A percentile compares a stretch with the other conserved stretches of the same genome.
phyloP scores from a whole-genome alignment of 2,888 invertebrate species.

The Cataglyphis albicans region DNA sequence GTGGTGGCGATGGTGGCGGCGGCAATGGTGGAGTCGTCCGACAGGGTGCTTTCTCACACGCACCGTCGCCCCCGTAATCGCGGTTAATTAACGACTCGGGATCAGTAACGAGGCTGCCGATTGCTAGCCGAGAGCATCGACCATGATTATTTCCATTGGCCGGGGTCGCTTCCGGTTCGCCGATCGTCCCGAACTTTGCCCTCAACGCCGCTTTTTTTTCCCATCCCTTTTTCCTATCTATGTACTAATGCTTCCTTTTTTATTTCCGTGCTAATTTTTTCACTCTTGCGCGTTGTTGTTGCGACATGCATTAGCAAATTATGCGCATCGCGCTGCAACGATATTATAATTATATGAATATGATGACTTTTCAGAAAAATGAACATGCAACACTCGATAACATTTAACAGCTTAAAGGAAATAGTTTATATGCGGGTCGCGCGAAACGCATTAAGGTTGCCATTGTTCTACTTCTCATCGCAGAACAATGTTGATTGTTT shows the following conservation, averaged over 20 bases:
- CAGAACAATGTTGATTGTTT: conserved; percentile 39
- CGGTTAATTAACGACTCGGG: conserved; percentile 82
- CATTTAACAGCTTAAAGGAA: not conserved
- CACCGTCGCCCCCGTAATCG: conserved; percentile 81
- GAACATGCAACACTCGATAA: not conserved
- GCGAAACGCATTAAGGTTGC: not conserved
- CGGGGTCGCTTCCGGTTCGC: conserved; percentile 76
- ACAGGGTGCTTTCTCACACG: conserved; percentile 76
- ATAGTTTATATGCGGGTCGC: not conserved
- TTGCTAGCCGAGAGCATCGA: conserved; percentile 77
- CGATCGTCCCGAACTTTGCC: conserved; percentile 58
- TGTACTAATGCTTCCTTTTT: not conserved
- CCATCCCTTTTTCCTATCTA: too few relatives aligned
- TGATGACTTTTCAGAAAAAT: conserved; percentile 3
- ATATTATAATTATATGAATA: not conserved
- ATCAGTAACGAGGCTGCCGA: conserved; percentile 82
- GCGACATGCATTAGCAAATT: conserved; percentile 10
- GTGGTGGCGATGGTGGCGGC: not conserved
- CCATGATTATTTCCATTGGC: conserved; percentile 80
- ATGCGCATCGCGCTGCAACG: not conserved
- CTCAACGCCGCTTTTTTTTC: conserved; percentile 31
- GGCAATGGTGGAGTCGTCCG: conserved; percentile 27
- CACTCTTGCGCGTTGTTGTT: not conserved
- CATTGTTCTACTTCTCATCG: conserved; percentile 11
- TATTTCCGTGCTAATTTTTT: not conserved